Evolutionary conservation across 1,140 invertebrate genomes (phyloP).

Genomic region (Coptotermes formosanus): DNA sequence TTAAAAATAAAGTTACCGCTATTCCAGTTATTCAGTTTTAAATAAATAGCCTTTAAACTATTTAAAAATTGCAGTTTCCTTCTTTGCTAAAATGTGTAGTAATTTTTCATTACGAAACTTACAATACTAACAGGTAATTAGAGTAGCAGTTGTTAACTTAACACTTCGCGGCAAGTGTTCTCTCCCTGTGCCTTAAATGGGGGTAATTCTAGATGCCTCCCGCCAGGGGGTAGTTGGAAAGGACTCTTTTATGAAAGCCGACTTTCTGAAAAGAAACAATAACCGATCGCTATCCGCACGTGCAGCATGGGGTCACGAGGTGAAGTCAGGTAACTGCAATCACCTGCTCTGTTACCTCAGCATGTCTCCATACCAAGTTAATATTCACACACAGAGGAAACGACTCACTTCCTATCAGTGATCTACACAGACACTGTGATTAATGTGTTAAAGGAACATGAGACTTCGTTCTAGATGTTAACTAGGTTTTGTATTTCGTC

Average conservation of each 20-base stretch:
- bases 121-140: neutral
- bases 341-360: neutral
- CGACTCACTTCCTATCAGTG: too few relatives aligned
- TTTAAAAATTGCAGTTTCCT: neutral
- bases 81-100: neutral
- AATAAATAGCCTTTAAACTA: neutral
- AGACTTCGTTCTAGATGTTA: too few relatives aligned
- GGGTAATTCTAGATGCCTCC: slow-evolving; percentile 15
- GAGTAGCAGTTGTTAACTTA: neutral
- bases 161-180: neutral
- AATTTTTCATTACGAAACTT: slow-evolving; percentile 4
- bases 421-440: too few relatives aligned
- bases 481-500: too few relatives aligned
- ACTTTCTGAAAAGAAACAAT: slow-evolving; percentile 1
- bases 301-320: neutral
- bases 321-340: neutral
- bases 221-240: neutral
- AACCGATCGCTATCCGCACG: neutral
- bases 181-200: neutral
- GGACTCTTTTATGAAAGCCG: neutral
- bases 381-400: too few relatives aligned
- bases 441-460: too few relatives aligned
- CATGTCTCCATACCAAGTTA: too few relatives aligned
- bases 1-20: neutral
- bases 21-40: neutral